Evolutionary conservation across 92 coral and sea anemone genomes (phyloP).

Genomic region (Diadumene lineata): DNA sequence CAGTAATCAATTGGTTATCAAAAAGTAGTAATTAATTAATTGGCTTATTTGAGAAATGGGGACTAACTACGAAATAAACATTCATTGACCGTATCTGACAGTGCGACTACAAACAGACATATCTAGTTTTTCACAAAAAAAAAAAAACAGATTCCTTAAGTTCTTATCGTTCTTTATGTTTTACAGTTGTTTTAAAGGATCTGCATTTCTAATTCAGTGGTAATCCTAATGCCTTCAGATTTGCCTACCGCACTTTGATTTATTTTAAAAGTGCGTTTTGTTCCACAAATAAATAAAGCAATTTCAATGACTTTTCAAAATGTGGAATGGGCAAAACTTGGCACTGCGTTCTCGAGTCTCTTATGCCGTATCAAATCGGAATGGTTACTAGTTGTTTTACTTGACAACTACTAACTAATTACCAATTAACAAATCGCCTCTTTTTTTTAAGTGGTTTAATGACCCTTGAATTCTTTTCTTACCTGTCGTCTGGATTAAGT

Average conservation of each 20-base stretch:
- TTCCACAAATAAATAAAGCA: slow-evolving; percentile 18
- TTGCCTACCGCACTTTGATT: background rate
- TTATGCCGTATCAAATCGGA: background rate
- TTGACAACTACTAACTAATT: slow-evolving; percentile 34
- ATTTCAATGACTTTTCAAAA: slow-evolving; percentile 2
- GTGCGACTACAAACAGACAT: no score
- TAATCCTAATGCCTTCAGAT: no score
- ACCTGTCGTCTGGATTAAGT: slow-evolving; percentile 8
- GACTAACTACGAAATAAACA: no score
- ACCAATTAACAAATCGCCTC: slow-evolving; percentile 26
- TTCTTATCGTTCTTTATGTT: no score
- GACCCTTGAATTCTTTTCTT: slow-evolving; percentile 18
- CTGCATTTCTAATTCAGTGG: no score
- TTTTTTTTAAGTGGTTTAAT: slow-evolving; percentile 31
- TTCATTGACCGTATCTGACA: no score
- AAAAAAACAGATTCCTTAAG: no score
- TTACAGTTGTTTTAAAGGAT: no score
- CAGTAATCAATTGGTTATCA: no score
- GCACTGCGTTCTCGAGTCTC: slow-evolving; percentile 19
- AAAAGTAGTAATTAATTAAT: no score
- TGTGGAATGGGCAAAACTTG: background rate
- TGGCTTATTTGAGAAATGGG: no score
- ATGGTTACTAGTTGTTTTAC: slow-evolving; percentile 6
- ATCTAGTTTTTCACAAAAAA: no score
- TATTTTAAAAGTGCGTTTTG: slow-evolving; percentile 7